Evolutionary conservation across 2,797 vertebrate genomes (phyloP).

Genomic region (Poecilia picta): DNA sequence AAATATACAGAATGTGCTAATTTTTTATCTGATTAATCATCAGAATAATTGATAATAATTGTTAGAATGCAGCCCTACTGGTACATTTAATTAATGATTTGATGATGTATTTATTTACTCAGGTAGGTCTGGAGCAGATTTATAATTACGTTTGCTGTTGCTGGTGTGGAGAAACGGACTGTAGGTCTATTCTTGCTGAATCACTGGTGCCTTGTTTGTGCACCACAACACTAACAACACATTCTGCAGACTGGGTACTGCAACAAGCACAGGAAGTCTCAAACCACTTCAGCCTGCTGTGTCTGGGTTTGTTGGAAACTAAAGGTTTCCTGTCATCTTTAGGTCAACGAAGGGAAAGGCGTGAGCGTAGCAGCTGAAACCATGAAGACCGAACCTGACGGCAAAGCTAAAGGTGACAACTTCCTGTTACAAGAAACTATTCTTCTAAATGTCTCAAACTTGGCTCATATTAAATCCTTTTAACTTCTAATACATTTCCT

Average conservation of each 20-base stretch:
- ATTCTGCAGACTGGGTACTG: background rate
- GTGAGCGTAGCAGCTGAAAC: slow-evolving; percentile 82
- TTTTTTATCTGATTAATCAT: too few relatives aligned
- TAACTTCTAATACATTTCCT: background rate
- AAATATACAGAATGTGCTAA: too few relatives aligned
- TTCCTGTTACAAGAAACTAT: background rate
- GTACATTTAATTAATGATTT: too few relatives aligned
- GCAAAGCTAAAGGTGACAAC: slow-evolving; percentile 89
- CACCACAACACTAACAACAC: background rate
- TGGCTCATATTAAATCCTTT: background rate
- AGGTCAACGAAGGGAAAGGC: slow-evolving; percentile 85
- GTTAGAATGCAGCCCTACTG: too few relatives aligned
- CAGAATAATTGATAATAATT: too few relatives aligned
- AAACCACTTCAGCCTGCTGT: background rate
- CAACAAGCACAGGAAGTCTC: slow-evolving; percentile 9
- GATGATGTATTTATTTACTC: too few relatives aligned
- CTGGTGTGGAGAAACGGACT: background rate
- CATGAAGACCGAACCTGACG: slow-evolving; percentile 90
- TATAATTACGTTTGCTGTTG: too few relatives aligned
- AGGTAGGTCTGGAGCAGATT: background rate
- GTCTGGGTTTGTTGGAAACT: background rate
- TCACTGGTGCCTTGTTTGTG: background rate
- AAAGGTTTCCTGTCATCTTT: slow-evolving; percentile 16
- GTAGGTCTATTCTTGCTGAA: background rate
- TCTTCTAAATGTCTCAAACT: background rate